Evolutionary conservation across 1,140 invertebrate species (phyloP).

Genomic region (Dinoponera quadriceps): DNA sequence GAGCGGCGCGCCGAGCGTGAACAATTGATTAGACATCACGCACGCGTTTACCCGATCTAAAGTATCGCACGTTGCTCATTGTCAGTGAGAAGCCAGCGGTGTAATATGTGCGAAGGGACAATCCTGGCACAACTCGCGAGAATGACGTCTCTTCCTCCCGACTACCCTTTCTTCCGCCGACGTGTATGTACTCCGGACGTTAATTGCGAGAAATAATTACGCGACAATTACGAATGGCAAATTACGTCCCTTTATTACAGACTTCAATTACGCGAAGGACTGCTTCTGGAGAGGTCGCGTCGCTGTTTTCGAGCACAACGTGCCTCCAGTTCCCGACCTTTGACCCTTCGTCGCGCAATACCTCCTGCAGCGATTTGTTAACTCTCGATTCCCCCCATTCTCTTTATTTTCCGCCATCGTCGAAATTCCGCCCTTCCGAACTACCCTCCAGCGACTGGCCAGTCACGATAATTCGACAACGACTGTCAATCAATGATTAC

Average conservation of each 20-base stretch:
- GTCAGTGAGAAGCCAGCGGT: not conserved
- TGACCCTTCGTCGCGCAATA: conserved; percentile 2
- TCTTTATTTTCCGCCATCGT: not conserved
- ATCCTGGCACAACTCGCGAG: conserved; percentile 11
- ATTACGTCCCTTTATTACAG: conserved; percentile 26
- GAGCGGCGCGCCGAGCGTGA: conserved; percentile 20
- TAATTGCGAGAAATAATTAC: conserved; percentile 56
- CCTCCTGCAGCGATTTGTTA: conserved; percentile 14
- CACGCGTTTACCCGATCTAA: conserved; percentile 11
- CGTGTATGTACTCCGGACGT: not conserved
- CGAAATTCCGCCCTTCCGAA: not conserved
- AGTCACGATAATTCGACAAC: conserved; percentile 53
- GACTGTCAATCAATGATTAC: conserved; percentile 41
- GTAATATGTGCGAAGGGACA: not conserved
- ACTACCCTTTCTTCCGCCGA: not conserved
- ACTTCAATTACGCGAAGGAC: conserved; percentile 44
- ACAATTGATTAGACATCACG: conserved; percentile 52
- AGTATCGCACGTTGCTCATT: not conserved
- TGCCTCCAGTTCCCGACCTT: not conserved
- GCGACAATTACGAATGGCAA: conserved; percentile 38
- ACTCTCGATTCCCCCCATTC: not conserved
- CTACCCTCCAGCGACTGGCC: not conserved
- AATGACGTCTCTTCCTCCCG: not conserved
- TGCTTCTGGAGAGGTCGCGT: conserved; percentile 1
- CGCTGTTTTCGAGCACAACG: not conserved